Conservation (phyloP, 2,113 vertebrate species). For the Eublepharis macularius region DNA sequence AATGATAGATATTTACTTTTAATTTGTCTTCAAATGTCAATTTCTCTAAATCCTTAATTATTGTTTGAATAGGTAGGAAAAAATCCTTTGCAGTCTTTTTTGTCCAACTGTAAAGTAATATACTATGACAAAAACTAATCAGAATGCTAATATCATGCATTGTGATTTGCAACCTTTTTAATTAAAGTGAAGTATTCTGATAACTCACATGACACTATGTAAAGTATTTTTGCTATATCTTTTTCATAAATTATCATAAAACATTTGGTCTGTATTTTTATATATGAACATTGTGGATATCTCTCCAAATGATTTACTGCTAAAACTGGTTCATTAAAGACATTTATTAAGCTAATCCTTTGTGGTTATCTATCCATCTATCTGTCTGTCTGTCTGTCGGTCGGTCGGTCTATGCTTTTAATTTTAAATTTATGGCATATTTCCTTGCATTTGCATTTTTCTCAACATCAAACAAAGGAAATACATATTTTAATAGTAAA, state of each 20-base stretch:
- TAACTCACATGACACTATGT: not conserved
- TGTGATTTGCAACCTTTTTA: not conserved
- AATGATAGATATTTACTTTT: not conserved
- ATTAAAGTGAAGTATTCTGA: not conserved
- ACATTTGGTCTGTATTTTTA: not conserved
- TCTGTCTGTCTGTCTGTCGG: no score
- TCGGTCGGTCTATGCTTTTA: no score
- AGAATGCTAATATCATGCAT: not conserved
- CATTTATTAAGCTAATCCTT: no score
- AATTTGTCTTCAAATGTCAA: not conserved
- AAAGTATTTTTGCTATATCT: not conserved
- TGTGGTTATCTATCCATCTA: no score
- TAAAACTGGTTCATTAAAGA: not conserved
- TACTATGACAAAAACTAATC: not conserved
- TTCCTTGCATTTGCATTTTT: no score
- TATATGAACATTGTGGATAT: not conserved
- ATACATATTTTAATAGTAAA: no score
- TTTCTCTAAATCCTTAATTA: not conserved
- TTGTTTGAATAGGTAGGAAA: not conserved
- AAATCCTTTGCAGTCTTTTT: not conserved
- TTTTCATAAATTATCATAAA: not conserved
- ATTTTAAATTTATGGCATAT: no score
- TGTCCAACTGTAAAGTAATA: not conserved
- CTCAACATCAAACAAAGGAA: no score
- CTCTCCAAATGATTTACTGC: not conserved